Evolutionary conservation across 2,888 invertebrate genomes (phyloP).

Genomic region (Drosophila borborema): DNA sequence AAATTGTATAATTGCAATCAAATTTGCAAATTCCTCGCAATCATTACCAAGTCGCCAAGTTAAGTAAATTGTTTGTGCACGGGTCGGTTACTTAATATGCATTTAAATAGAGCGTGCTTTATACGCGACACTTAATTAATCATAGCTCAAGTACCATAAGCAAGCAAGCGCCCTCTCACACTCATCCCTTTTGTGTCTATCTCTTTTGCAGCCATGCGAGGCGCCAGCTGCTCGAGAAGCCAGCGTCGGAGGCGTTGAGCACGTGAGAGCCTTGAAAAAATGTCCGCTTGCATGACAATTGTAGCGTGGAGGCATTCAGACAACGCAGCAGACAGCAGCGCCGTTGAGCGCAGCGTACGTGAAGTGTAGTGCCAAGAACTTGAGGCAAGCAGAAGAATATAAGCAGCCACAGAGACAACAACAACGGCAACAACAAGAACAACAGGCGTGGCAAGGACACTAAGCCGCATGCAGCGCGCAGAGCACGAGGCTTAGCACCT

Average conservation of each 20-base stretch:
- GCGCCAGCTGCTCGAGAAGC: slow-evolving; percentile 47
- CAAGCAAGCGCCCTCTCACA: slow-evolving; percentile 14
- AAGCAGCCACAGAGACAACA: slow-evolving; percentile 15
- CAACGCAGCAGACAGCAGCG: slow-evolving; percentile 66
- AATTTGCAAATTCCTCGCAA: neutral
- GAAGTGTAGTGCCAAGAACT: slow-evolving; percentile 71
- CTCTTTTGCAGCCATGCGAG: slow-evolving; percentile 39
- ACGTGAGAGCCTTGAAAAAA: slow-evolving; percentile 74
- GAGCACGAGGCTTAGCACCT: slow-evolving; percentile 65
- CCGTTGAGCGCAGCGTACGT: slow-evolving; percentile 69
- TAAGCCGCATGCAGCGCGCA: slow-evolving; percentile 54
- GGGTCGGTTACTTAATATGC: slow-evolving; percentile 52
- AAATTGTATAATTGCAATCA: neutral
- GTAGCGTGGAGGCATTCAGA: slow-evolving; percentile 81
- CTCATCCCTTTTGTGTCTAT: neutral
- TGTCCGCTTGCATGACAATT: slow-evolving; percentile 82
- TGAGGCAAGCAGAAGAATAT: slow-evolving; percentile 36
- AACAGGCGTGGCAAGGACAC: slow-evolving; percentile 50
- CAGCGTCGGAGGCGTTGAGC: slow-evolving; percentile 45
- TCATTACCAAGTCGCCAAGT: slow-evolving; percentile 15
- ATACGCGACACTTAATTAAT: slow-evolving; percentile 62
- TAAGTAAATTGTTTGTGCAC: slow-evolving; percentile 52
- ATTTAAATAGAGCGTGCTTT: slow-evolving; percentile 58
- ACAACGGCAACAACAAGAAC: slow-evolving; percentile 16
- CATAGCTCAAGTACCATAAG: slow-evolving; percentile 52